Conservation (phyloP, 2,113 vertebrate genomes). For the Vidua macroura region DNA sequence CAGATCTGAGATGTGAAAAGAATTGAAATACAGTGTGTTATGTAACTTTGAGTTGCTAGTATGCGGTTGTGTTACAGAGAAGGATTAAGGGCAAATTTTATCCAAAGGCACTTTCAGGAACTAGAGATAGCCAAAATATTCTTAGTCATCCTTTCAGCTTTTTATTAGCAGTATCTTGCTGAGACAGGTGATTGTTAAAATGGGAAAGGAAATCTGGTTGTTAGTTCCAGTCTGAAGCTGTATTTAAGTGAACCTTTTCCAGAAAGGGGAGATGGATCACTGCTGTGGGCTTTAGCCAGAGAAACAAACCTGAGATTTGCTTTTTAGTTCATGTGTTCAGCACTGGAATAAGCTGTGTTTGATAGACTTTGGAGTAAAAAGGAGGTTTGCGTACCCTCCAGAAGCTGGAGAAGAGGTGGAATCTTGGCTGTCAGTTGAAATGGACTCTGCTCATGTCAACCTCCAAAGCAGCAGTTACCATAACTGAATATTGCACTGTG, state of each 20-base stretch:
- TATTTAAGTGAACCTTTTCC: background rate
- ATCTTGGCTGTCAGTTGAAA: background rate
- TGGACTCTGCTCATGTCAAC: background rate
- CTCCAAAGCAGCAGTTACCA: background rate
- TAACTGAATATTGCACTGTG: background rate
- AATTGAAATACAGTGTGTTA: background rate
- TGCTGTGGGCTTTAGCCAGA: background rate
- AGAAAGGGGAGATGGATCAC: background rate
- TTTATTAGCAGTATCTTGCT: background rate
- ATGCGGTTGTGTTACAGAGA: background rate
- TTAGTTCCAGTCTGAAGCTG: background rate
- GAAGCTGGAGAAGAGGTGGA: background rate
- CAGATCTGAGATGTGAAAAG: background rate
- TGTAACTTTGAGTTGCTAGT: background rate
- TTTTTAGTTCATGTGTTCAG: background rate
- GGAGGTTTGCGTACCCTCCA: background rate
- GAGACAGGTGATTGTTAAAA: background rate
- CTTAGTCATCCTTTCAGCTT: background rate
- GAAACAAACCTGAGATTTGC: background rate
- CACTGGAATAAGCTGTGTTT: background rate
- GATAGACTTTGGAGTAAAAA: background rate
- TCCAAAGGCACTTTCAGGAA: constrained; percentile 17
- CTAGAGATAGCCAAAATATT: background rate
- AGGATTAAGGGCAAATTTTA: constrained; percentile 36
- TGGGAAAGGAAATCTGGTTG: background rate